Conservation (phyloP, 2,113 vertebrate genomes). For the Neogale vison region DNA sequence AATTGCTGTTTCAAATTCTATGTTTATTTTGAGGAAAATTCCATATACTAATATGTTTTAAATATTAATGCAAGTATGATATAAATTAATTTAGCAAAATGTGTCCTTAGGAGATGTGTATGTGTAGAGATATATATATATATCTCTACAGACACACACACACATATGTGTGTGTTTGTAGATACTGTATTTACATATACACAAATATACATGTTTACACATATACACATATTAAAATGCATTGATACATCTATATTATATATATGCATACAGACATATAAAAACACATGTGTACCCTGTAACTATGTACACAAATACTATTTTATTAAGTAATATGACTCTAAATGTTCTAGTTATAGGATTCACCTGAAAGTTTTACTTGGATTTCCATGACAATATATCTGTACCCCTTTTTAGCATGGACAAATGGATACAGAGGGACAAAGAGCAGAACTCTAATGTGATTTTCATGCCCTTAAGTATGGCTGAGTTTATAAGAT, state of each 20-base stretch:
- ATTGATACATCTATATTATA: not conserved
- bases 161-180: not conserved
- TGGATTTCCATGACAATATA: not conserved
- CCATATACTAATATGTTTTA: not conserved
- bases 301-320: not conserved
- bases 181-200: not conserved
- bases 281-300: not conserved
- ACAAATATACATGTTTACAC: not conserved
- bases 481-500: not conserved
- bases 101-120: not conserved
- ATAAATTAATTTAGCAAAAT: not conserved
- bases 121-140: too few relatives aligned
- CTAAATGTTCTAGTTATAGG: not conserved
- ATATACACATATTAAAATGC: not conserved
- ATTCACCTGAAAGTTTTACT: not conserved
- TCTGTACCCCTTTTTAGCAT: not conserved
- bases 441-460: not conserved
- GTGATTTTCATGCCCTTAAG: constrained; percentile 18
- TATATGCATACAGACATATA: not conserved
- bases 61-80: not conserved
- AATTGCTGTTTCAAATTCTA: not conserved
- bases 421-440: not conserved
- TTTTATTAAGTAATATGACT: not conserved
- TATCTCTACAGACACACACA: not conserved
- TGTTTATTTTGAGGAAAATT: not conserved